Conservation (phyloP, 2,113 vertebrate species). For the Saccopteryx leptura region DNA sequence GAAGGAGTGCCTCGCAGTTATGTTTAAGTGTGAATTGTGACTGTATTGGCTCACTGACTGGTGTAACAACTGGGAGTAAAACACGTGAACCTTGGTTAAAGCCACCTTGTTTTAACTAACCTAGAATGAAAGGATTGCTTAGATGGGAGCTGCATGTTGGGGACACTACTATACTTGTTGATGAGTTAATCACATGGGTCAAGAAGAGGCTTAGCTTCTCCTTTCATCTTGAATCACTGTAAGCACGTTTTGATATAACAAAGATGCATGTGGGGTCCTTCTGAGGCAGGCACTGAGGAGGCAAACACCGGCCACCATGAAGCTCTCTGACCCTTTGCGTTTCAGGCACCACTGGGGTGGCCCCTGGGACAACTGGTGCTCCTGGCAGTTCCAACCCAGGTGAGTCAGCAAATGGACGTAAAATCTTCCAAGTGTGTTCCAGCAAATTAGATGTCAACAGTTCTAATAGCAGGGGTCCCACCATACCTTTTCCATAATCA, state of each 20-base stretch:
- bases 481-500: background rate
- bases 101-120: no score
- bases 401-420: background rate
- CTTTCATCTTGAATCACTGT: background rate
- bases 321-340: background rate
- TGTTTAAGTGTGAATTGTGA: no score
- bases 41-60: no score
- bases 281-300: background rate
- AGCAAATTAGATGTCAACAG: no score
- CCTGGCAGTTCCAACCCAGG: background rate
- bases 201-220: background rate
- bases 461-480: background rate
- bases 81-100: no score
- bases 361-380: background rate
- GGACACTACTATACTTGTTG: no score
- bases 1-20: background rate
- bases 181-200: background rate
- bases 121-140: no score
- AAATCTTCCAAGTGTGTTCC: background rate
- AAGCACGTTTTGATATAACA: background rate
- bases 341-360: background rate
- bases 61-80: background rate
- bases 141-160: no score
- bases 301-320: background rate
- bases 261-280: background rate